These are phyloP conservation scores for Bombus consobrinus DNA, from an alignment of 1,140 invertebrate genomes.

Conservation along the genomic window DNA sequence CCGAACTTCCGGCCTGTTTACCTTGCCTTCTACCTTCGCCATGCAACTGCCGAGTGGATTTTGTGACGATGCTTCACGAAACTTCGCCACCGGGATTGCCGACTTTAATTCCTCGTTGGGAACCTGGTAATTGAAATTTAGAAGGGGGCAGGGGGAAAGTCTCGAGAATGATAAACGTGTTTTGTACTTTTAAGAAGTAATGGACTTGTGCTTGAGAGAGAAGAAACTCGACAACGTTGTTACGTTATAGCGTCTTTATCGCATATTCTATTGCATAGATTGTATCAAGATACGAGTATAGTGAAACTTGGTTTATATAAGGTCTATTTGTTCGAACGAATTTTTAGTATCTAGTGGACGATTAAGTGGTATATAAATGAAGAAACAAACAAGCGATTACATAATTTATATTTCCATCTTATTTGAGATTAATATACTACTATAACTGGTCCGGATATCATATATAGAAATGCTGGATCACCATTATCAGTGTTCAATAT, in stretches of 20 bases:
- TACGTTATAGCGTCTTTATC: no score
- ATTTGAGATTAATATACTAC: not conserved
- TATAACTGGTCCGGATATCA: not conserved
- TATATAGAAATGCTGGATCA: not conserved
- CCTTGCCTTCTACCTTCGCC: not conserved
- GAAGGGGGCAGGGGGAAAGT: no score
- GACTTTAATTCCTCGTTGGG: not conserved
- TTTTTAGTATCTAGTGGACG: no score
- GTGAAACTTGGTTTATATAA: no score
- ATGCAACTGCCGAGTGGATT: not conserved
- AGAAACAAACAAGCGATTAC: no score
- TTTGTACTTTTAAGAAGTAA: not conserved
- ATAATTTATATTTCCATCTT: not conserved
- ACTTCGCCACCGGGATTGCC: not conserved
- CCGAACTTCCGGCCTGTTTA: not conserved
- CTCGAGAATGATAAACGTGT: not conserved
- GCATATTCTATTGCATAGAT: no score
- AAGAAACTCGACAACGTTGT: no score
- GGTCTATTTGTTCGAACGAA: no score
- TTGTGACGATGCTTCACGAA: not conserved
- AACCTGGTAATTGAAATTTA: not conserved
- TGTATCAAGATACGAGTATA: no score
- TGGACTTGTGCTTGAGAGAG: no score
- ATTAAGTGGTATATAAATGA: no score
- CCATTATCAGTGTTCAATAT: constrained; percentile 20